phyloP scores from a whole-genome alignment of 2,888 invertebrate genomes.

The Acronicta alni region DNA sequence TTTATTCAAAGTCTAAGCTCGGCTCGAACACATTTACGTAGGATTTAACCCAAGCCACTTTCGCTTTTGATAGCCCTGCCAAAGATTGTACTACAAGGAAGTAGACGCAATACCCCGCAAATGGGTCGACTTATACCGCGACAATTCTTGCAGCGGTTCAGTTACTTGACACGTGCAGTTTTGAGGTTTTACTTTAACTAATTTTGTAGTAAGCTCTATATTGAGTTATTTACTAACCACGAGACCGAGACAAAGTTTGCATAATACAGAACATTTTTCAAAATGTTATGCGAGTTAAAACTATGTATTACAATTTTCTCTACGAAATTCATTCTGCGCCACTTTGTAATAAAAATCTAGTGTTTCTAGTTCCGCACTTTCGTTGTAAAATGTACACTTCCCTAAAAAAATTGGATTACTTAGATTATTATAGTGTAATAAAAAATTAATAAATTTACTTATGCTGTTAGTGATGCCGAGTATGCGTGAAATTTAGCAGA shows the following conservation, averaged over 20 bases:
- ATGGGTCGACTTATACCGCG: slow-evolving; percentile 24
- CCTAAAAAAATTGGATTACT: no score
- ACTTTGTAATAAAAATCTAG: slow-evolving; percentile 10
- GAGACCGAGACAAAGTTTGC: slow-evolving; percentile 19
- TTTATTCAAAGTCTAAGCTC: slow-evolving; percentile 76
- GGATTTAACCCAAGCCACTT: slow-evolving; percentile 65
- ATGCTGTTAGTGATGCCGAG: no score
- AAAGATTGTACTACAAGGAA: slow-evolving; percentile 30
- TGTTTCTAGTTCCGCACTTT: not conserved
- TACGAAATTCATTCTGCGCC: slow-evolving; percentile 8
- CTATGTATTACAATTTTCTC: slow-evolving; percentile 7
- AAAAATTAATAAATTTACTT: no score
- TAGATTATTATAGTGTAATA: no score
- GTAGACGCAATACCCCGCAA: slow-evolving; percentile 33
- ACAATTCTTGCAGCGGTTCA: slow-evolving; percentile 34
- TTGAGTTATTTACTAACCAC: slow-evolving; percentile 9
- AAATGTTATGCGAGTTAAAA: slow-evolving; percentile 10
- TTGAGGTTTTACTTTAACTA: slow-evolving; percentile 5
- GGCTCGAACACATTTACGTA: slow-evolving; percentile 60
- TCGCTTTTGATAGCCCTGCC: slow-evolving; percentile 62
- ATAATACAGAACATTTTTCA: slow-evolving; percentile 9
- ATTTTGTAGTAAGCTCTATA: slow-evolving; percentile 11
- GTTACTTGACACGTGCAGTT: slow-evolving; percentile 6
- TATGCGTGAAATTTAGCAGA: not conserved
- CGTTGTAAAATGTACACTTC: no score